A percentile compares a stretch with the other conserved stretches of the same genome.
These are phyloP conservation scores for Martes martes DNA, from an alignment of 2,113 vertebrate species.

Conservation along the genomic window DNA sequence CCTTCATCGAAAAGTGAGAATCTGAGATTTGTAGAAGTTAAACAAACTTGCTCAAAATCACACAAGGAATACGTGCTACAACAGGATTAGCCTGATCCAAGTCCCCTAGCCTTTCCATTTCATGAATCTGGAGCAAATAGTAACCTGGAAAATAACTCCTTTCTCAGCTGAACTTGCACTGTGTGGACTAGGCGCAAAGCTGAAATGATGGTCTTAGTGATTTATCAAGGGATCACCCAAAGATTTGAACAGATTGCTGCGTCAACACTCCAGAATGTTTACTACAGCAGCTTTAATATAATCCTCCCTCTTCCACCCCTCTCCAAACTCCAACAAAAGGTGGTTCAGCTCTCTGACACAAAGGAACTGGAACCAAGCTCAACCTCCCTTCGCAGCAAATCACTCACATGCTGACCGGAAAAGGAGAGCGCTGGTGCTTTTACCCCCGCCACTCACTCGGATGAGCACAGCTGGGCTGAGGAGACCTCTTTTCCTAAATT, in stretches of 20 bases:
- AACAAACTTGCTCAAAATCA: neutral
- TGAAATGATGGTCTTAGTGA: neutral
- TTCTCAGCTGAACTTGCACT: neutral
- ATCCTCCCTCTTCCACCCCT: neutral
- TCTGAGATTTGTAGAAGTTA: neutral
- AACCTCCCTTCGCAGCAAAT: neutral
- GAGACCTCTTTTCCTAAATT: conserved; percentile 58
- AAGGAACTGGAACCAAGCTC: neutral
- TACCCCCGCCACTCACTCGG: neutral
- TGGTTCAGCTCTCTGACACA: neutral
- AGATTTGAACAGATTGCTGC: neutral
- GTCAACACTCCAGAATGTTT: neutral
- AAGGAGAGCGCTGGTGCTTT: neutral
- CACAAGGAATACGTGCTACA: neutral
- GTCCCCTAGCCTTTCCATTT: neutral
- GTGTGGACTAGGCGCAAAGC: neutral
- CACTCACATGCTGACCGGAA: neutral
- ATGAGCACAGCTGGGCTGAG: conserved; percentile 65
- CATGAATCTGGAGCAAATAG: neutral
- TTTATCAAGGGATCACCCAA: neutral
- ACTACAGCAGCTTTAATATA: neutral
- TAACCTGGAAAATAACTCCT: neutral
- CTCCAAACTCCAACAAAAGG: neutral
- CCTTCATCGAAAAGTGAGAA: neutral
- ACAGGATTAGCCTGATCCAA: neutral